phyloP scores from a whole-genome alignment of 2,113 vertebrate genomes.

The Sceloporus tristichus region DNA sequence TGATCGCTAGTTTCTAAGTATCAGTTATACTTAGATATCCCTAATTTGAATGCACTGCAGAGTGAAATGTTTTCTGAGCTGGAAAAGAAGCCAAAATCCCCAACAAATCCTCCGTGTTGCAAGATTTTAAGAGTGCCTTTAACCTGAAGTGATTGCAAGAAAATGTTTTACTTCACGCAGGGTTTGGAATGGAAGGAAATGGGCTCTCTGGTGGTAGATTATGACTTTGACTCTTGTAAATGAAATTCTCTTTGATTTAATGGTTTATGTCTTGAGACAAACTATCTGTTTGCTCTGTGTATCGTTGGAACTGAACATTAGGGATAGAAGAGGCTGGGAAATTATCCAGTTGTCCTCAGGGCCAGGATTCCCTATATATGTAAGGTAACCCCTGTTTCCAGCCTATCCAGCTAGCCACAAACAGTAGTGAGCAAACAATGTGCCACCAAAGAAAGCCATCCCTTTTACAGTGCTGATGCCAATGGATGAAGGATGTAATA shows the following conservation, averaged over 20 bases:
- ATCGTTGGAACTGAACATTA: neutral
- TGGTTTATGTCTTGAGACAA: neutral
- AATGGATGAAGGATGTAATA: neutral
- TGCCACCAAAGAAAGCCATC: neutral
- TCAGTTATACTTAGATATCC: neutral
- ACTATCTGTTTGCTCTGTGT: neutral
- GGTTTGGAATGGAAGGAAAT: neutral
- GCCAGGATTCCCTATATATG: neutral
- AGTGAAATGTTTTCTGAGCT: conserved; percentile 6
- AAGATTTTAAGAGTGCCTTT: neutral
- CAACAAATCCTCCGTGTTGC: neutral
- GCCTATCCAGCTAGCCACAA: neutral
- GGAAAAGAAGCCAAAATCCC: neutral
- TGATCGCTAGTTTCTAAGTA: conserved; percentile 45
- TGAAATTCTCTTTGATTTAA: neutral
- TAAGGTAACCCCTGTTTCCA: neutral
- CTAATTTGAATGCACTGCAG: neutral
- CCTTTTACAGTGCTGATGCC: neutral
- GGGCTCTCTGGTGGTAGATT: neutral
- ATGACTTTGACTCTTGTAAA: neutral
- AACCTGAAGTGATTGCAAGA: neutral
- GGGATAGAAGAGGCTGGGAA: neutral
- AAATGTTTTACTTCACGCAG: neutral
- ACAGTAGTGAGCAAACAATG: neutral
- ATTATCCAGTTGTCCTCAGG: neutral